Conservation (phyloP, 2,113 vertebrate species). For the Entosphenus tridentatus region DNA sequence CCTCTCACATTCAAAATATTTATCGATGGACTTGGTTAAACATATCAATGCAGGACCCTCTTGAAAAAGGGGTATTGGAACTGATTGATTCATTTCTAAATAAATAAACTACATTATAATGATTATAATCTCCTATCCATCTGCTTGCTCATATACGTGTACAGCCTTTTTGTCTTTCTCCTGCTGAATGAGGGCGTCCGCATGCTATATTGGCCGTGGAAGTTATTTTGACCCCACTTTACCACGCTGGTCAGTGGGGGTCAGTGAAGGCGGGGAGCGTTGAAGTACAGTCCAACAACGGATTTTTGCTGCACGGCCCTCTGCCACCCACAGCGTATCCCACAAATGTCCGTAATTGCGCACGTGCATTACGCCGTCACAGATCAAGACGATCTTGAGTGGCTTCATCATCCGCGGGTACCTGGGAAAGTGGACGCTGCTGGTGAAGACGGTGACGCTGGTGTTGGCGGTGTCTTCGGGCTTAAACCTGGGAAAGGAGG, state of each 20-base stretch:
- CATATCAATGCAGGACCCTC: background rate
- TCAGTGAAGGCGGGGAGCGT: too few species aligned
- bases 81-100: background rate
- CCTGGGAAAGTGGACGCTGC: slow-evolving; percentile 81
- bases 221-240: too few species aligned
- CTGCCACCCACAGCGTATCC: too few species aligned
- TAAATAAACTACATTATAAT: background rate
- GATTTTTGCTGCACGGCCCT: too few species aligned
- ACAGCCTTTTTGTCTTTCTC: slow-evolving; percentile 12
- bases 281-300: too few species aligned
- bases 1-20: slow-evolving; percentile 13
- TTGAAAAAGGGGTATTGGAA: background rate
- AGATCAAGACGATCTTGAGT: slow-evolving; percentile 96
- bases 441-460: slow-evolving; percentile 80
- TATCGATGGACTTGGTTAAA: background rate
- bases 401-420: slow-evolving; percentile 94
- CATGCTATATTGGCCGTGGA: too few species aligned
- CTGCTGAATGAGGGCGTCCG: too few species aligned
- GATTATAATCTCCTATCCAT: background rate
- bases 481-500: slow-evolving; percentile 80
- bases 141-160: background rate
- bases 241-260: too few species aligned
- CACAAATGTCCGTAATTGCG: too few species aligned
- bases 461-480: slow-evolving; percentile 87
- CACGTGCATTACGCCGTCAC: slow-evolving; percentile 11